phyloP scores from a whole-genome alignment of 2,797 vertebrate species.

The Poecilia picta region DNA sequence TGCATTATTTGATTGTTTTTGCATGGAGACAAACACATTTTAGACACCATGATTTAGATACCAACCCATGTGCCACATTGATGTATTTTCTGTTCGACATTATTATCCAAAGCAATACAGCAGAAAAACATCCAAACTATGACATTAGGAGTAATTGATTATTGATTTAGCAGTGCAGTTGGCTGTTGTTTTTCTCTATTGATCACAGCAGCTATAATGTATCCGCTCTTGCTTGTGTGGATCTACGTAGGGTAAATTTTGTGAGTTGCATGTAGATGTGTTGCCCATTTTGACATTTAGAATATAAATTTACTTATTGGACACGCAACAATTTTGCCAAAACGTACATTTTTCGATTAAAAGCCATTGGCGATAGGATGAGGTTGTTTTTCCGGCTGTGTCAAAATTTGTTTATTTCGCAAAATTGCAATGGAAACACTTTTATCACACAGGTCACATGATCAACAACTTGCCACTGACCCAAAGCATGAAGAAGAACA shows the following conservation, averaged over 20 bases:
- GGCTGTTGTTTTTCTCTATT: not conserved
- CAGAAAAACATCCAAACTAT: not conserved
- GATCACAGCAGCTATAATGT: not conserved
- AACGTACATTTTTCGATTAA: too few species aligned
- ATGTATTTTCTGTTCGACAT: not conserved
- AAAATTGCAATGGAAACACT: too few species aligned
- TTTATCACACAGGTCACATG: too few species aligned
- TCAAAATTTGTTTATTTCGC: too few species aligned
- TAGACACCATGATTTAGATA: not conserved
- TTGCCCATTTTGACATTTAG: too few species aligned
- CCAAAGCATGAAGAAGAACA: too few species aligned
- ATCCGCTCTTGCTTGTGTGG: not conserved
- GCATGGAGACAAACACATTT: not conserved
- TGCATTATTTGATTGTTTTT: not conserved
- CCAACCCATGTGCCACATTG: not conserved
- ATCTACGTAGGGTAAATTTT: not conserved
- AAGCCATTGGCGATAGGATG: too few species aligned
- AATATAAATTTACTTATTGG: too few species aligned
- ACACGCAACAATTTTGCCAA: too few species aligned
- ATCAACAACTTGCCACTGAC: too few species aligned
- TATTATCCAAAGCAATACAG: not conserved
- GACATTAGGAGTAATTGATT: not conserved
- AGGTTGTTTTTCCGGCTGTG: too few species aligned
- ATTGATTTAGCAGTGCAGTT: not conserved
- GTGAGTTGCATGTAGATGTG: not conserved